These are phyloP conservation scores for Scomber colias DNA, from an alignment of 2,113 vertebrate genomes.

Conservation along the genomic window DNA sequence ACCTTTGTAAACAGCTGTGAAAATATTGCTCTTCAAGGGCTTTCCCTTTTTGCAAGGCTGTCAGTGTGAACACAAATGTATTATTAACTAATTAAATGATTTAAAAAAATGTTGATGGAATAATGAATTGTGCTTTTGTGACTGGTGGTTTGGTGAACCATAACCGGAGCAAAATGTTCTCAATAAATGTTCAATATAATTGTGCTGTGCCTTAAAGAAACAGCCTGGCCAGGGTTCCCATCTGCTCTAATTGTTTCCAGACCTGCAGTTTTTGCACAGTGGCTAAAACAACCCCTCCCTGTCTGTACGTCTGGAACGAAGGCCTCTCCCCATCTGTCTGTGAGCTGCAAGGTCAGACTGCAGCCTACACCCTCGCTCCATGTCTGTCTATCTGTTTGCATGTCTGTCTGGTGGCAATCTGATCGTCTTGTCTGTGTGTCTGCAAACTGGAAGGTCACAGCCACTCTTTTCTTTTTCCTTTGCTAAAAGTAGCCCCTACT, in stretches of 20 bases:
- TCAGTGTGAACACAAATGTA: slow-evolving; percentile 43
- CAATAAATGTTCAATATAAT: slow-evolving; percentile 38
- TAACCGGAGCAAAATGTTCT: slow-evolving; percentile 40
- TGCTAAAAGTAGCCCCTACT: slow-evolving; percentile 5
- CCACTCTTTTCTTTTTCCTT: slow-evolving; percentile 7
- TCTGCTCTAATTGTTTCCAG: slow-evolving; percentile 80
- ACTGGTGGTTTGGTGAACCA: slow-evolving; percentile 15
- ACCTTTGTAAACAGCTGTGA: slow-evolving; percentile 52
- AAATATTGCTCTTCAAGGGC: slow-evolving; percentile 50
- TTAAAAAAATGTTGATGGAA: slow-evolving; percentile 21
- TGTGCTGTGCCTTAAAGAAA: slow-evolving; percentile 48
- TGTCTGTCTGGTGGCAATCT: slow-evolving; percentile 51
- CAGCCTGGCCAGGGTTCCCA: slow-evolving; percentile 50
- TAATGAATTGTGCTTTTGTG: slow-evolving; percentile 15
- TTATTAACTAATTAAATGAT: slow-evolving; percentile 13
- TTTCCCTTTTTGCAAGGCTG: slow-evolving; percentile 46
- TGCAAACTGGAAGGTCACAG: slow-evolving; percentile 36
- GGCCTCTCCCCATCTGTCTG: slow-evolving; percentile 67
- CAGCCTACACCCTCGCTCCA: slow-evolving; percentile 52
- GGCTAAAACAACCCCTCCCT: slow-evolving; percentile 75
- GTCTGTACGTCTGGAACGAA: slow-evolving; percentile 74
- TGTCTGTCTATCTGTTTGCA: slow-evolving; percentile 42
- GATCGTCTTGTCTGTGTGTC: slow-evolving; percentile 23
- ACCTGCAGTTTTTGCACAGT: slow-evolving; percentile 72
- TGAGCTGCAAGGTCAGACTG: slow-evolving; percentile 71